Percentiles rank a stretch among this genome's conserved stretches.
phyloP scores from a whole-genome alignment of 2,797 vertebrate species.

The Micropoecilia bifurca region DNA sequence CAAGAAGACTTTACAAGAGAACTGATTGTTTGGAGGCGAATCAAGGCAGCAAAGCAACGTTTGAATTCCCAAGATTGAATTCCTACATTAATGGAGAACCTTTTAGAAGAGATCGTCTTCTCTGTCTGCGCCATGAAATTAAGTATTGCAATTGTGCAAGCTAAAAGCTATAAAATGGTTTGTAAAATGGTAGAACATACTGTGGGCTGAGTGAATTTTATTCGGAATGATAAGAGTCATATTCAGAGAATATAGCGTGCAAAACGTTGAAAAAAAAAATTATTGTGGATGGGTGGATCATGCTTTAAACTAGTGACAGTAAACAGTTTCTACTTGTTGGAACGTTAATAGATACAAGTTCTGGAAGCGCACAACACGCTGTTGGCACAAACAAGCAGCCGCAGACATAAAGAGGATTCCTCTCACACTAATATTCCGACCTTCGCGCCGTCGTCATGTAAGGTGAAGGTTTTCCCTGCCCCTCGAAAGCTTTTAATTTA shows the following conservation, averaged over 20 bases:
- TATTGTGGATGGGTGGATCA: background rate
- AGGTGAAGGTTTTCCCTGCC: conserved; percentile 11
- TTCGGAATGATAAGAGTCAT: background rate
- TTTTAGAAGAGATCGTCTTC: background rate
- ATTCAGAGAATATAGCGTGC: background rate
- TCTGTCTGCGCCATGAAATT: background rate
- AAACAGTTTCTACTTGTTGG: background rate
- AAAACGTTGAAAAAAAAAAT: background rate
- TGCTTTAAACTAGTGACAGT: background rate
- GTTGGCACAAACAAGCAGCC: background rate
- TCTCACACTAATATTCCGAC: background rate
- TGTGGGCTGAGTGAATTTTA: background rate
- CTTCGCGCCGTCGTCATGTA: background rate
- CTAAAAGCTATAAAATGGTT: background rate
- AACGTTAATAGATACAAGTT: background rate
- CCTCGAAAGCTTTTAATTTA: background rate
- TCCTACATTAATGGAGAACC: background rate
- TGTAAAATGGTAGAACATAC: background rate
- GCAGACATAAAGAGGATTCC: background rate
- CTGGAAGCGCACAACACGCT: background rate
- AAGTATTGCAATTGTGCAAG: background rate
- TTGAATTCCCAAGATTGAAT: background rate
- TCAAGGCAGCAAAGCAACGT: background rate
- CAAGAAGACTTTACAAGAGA: background rate
- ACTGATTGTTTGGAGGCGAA: background rate